Percentiles rank a stretch among this genome's conserved stretches.
Conservation (phyloP, 2,888 invertebrate species). For the Drosophila flavopinicola region DNA sequence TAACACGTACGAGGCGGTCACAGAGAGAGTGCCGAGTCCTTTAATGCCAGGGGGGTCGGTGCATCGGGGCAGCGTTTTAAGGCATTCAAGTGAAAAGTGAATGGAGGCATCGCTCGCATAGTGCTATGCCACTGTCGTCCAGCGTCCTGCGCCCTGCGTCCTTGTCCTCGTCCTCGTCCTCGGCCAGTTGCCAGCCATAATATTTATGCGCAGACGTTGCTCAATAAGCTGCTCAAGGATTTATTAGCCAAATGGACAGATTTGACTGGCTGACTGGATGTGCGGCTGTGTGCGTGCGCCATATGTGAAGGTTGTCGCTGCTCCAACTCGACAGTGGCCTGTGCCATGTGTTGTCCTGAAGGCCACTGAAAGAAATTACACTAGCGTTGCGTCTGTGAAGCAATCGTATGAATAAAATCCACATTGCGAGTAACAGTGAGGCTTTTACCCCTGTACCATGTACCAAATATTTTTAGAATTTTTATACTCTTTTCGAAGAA, state of each 20-base stretch:
- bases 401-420: not conserved
- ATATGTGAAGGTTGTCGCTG: conserved; percentile 61
- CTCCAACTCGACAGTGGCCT: conserved; percentile 16
- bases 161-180: conserved; percentile 50
- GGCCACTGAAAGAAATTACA: conserved; percentile 56
- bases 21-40: conserved; percentile 42
- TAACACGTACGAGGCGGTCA: conserved; percentile 68
- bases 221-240: conserved; percentile 84
- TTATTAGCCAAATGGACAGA: conserved; percentile 84
- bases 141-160: conserved; percentile 22
- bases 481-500: too few species aligned
- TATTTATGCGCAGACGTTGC: conserved; percentile 80
- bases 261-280: conserved; percentile 81
- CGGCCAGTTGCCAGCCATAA: conserved; percentile 69
- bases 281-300: conserved; percentile 37
- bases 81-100: conserved; percentile 60
- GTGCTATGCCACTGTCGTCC: conserved; percentile 25
- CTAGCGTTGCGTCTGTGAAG: not conserved
- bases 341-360: conserved; percentile 30
- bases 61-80: conserved; percentile 20
- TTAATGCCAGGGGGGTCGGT: conserved; percentile 30
- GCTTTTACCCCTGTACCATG: too few species aligned
- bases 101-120: conserved; percentile 29
- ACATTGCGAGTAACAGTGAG: too few species aligned
- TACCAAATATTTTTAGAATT: too few species aligned